These are phyloP conservation scores for Diploscapter pachys DNA, from an alignment of 1,140 invertebrate species.

Conservation along the genomic window DNA sequence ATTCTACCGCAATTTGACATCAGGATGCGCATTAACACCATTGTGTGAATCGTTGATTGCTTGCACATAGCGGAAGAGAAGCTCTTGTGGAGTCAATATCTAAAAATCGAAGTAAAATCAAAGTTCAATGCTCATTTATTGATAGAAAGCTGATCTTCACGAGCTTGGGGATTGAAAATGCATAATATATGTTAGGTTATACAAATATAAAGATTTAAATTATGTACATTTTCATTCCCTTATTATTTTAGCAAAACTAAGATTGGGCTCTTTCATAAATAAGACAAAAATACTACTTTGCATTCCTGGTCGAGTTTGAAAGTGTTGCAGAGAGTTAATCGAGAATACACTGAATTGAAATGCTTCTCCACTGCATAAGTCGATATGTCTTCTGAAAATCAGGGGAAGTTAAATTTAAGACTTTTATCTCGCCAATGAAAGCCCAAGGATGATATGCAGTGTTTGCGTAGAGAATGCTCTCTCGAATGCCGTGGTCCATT, in stretches of 20 bases:
- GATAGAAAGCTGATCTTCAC: too few species aligned
- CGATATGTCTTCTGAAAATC: slow-evolving; percentile 67
- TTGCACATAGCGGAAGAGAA: slow-evolving; percentile 76
- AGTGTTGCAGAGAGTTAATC: slow-evolving; percentile 93
- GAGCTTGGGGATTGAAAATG: too few species aligned
- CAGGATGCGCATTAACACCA: slow-evolving; percentile 91
- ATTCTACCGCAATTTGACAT: slow-evolving; percentile 84
- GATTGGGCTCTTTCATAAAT: too few species aligned
- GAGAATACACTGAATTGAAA: slow-evolving; percentile 94
- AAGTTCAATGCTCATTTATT: not conserved
- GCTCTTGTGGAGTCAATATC: slow-evolving; percentile 94
- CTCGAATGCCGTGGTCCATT: slow-evolving; percentile 89
- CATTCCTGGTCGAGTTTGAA: slow-evolving; percentile 96
- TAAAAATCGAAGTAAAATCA: slow-evolving; percentile 25
- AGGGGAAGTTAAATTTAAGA: not conserved
- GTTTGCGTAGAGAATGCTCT: slow-evolving; percentile 72
- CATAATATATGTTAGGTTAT: too few species aligned
- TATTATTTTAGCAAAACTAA: too few species aligned
- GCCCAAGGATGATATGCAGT: slow-evolving; percentile 91
- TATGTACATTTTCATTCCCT: too few species aligned
- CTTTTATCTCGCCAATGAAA: slow-evolving; percentile 75
- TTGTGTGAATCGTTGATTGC: slow-evolving; percentile 91
- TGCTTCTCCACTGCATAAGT: slow-evolving; percentile 92
- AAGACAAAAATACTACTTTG: slow-evolving; percentile 64
- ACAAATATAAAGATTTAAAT: too few species aligned